Percentiles rank a stretch among this genome's conserved stretches.
phyloP scores from a whole-genome alignment of 2,113 vertebrate species.

The Steatornis caripensis region DNA sequence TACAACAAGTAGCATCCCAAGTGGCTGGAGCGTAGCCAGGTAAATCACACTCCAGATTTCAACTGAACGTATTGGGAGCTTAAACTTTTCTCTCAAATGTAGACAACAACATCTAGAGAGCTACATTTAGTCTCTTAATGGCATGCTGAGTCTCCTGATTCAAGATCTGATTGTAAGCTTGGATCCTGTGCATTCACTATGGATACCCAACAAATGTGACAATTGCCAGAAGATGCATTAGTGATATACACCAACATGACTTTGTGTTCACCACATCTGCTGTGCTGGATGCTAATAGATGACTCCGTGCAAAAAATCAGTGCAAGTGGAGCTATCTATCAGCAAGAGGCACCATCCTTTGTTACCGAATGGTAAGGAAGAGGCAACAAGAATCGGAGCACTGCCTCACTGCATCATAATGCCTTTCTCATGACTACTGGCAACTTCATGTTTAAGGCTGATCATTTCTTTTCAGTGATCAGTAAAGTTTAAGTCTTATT shows the following conservation, averaged over 20 bases:
- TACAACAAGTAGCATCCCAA: background rate
- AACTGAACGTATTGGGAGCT: background rate
- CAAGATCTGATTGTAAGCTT: background rate
- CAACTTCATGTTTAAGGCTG: background rate
- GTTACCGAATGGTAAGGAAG: background rate
- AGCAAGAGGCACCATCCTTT: background rate
- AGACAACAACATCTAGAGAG: background rate
- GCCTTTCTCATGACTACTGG: background rate
- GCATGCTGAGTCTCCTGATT: background rate
- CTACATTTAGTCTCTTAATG: background rate
- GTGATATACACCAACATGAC: background rate
- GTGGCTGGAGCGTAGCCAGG: background rate
- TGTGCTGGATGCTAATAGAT: background rate
- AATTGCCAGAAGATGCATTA: background rate
- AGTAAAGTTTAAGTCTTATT: background rate
- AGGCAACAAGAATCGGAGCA: background rate
- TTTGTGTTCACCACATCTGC: background rate
- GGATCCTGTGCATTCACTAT: background rate
- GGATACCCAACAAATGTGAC: background rate
- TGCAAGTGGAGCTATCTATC: background rate
- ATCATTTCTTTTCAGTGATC: background rate
- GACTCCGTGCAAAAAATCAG: background rate
- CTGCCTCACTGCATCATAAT: background rate
- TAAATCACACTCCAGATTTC: background rate
- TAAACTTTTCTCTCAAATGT: background rate